Percentiles rank a stretch among this genome's conserved stretches.
Evolutionary conservation across 2,797 vertebrate species (phyloP).

Genomic region (Eutrigla gurnardus): DNA sequence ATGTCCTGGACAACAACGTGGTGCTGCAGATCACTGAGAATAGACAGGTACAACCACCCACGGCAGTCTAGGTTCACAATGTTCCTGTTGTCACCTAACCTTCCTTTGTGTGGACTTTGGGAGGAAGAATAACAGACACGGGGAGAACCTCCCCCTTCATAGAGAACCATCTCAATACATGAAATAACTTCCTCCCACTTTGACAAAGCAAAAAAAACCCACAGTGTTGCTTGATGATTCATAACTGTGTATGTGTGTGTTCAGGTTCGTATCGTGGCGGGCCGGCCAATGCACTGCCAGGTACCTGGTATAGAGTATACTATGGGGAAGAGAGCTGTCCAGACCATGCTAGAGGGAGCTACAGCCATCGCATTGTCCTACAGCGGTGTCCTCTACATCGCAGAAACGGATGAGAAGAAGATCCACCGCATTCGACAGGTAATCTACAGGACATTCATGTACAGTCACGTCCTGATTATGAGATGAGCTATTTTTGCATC

Average conservation of each 20-base stretch:
- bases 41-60: conserved; percentile 78
- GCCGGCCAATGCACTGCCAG: conserved; percentile 98
- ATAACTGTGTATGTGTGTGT: conserved; percentile 2
- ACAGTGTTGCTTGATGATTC: neutral
- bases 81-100: neutral
- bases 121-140: too few relatives aligned
- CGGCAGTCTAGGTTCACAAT: neutral
- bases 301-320: conserved; percentile 95
- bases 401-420: conserved; percentile 98
- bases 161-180: neutral
- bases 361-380: conserved; percentile 95
- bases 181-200: neutral
- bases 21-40: conserved; percentile 98
- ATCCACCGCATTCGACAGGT: conserved; percentile 95
- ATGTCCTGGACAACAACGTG: conserved; percentile 97
- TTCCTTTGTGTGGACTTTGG: too few relatives aligned
- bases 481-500: neutral
- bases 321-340: conserved; percentile 91
- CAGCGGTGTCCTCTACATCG: conserved; percentile 95
- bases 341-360: conserved; percentile 95
- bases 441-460: neutral
- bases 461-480: neutral
- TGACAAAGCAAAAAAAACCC: neutral
- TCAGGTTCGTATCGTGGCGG: conserved; percentile 95
- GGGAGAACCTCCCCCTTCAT: too few relatives aligned